A percentile compares a stretch with the other conserved stretches of the same genome.
phyloP scores from a whole-genome alignment of 1,140 invertebrate species.

The Lysiphlebus fabarum region DNA sequence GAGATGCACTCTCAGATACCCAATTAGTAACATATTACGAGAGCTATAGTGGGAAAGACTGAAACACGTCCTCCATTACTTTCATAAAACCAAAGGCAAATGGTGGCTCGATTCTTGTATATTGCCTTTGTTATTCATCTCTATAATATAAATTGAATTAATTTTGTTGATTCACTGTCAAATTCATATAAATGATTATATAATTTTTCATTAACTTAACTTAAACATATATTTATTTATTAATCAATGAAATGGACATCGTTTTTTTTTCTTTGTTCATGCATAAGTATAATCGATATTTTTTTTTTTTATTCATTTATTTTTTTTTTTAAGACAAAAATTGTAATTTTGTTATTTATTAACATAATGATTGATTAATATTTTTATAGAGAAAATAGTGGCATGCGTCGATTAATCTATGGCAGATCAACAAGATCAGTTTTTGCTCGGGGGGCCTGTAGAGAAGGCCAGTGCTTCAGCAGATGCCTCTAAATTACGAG shows the following conservation, averaged over 20 bases:
- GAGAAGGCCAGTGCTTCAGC: constrained; percentile 56
- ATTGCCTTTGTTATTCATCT: constrained; percentile 37
- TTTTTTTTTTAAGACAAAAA: background rate
- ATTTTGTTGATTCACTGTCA: too few relatives aligned
- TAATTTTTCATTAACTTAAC: background rate
- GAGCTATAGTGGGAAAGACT: constrained; percentile 28
- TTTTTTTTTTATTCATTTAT: background rate
- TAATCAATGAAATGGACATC: background rate
- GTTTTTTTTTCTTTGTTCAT: background rate
- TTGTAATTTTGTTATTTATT: constrained; percentile 5
- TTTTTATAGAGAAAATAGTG: constrained; percentile 54
- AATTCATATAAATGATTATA: too few relatives aligned
- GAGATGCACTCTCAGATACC: constrained; percentile 28
- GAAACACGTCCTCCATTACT: constrained; percentile 49
- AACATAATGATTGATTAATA: constrained; percentile 15
- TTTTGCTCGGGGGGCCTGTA: constrained; percentile 57
- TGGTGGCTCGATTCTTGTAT: constrained; percentile 37
- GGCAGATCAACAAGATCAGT: constrained; percentile 59
- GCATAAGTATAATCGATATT: background rate
- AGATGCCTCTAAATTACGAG: constrained; percentile 50
- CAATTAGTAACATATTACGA: constrained; percentile 32
- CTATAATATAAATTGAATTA: too few relatives aligned
- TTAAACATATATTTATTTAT: background rate
- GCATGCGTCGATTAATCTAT: constrained; percentile 59
- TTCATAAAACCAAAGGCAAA: constrained; percentile 40